A percentile compares a stretch with the other conserved stretches of the same genome.
Evolutionary conservation across 2,797 vertebrate species (phyloP).

Genomic region (Tapirus indicus): DNA sequence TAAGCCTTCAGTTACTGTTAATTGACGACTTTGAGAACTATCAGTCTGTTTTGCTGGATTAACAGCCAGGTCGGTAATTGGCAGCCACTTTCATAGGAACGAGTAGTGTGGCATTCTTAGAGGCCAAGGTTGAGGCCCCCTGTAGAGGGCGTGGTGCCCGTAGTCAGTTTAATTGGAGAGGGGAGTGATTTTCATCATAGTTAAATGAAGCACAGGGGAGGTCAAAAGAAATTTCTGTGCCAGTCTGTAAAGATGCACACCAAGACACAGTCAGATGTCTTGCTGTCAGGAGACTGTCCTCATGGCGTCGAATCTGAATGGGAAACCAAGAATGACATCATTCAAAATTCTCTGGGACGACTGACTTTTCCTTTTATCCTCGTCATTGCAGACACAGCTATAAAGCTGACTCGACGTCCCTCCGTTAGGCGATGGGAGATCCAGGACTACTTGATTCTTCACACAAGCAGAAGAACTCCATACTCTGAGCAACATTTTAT

Average conservation of each 20-base stretch:
- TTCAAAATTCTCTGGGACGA: background rate
- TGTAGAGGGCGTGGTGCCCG: background rate
- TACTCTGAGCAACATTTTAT: background rate
- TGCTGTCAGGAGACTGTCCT: background rate
- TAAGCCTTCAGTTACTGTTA: background rate
- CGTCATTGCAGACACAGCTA: background rate
- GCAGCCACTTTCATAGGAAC: background rate
- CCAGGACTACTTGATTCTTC: background rate
- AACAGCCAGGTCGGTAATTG: background rate
- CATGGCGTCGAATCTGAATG: background rate
- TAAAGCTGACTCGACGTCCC: background rate
- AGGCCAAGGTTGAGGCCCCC: background rate
- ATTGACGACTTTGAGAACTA: slow-evolving; percentile 25
- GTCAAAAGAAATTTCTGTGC: slow-evolving; percentile 53
- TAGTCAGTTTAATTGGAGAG: slow-evolving; percentile 30
- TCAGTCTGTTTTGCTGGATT: slow-evolving; percentile 6
- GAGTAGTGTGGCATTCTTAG: background rate
- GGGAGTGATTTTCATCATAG: background rate
- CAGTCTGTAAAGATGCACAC: slow-evolving; percentile 2
- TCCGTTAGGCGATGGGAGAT: background rate
- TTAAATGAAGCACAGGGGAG: background rate
- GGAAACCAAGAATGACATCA: background rate
- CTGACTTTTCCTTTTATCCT: background rate
- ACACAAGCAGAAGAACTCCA: background rate
- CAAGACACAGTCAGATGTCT: background rate